Evolutionary conservation across 2,888 invertebrate species (phyloP).

Genomic region (Podotricha telesiphe): DNA sequence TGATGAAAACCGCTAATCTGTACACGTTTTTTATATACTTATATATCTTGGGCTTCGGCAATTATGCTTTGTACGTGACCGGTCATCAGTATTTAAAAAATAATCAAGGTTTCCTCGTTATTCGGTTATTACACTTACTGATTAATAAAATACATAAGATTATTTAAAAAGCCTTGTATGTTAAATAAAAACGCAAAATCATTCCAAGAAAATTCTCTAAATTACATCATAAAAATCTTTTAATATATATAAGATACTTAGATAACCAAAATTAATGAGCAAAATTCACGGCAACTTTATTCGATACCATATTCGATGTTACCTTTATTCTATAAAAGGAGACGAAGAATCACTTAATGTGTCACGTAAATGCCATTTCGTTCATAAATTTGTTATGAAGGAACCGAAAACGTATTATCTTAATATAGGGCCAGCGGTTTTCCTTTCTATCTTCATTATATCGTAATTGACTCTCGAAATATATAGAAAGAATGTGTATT

Average conservation of each 20-base stretch:
- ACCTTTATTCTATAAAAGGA: no score
- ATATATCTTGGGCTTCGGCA: no score
- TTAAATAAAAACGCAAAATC: background rate
- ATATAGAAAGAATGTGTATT: background rate
- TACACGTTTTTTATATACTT: no score
- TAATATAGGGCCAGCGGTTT: conserved; percentile 8
- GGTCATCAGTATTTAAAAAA: no score
- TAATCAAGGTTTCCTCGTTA: no score
- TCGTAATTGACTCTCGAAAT: conserved; percentile 8
- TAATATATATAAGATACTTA: background rate
- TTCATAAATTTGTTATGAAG: conserved; percentile 14
- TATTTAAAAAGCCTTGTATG: background rate
- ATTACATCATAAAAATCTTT: background rate
- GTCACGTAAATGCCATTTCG: conserved; percentile 9
- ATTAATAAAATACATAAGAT: background rate
- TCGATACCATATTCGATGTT: background rate
- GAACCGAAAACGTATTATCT: conserved; percentile 5
- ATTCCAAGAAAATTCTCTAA: background rate
- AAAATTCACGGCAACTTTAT: background rate
- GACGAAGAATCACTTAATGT: conserved; percentile 11
- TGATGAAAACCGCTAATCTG: no score
- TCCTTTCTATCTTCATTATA: conserved; percentile 12
- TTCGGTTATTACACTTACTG: no score
- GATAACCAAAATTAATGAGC: background rate
- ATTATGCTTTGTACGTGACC: no score